Base-by-base conservation (phyloP, 2,888 invertebrate genomes). In the Dasysyrphus tricinctus region DNA sequence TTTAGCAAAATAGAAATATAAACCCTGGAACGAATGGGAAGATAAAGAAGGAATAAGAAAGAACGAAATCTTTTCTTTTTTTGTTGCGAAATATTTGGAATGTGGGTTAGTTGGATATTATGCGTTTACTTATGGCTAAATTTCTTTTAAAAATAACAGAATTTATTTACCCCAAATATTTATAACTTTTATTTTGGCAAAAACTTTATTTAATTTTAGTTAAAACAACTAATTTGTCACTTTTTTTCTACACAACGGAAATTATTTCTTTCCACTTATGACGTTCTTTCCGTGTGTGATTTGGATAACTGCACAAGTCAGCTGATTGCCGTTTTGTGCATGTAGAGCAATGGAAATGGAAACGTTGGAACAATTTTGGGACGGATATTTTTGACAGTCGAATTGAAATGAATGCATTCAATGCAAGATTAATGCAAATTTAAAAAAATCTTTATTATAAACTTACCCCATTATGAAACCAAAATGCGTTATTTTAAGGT, bases 31-130 rank as follows among this genome's bases (percentile, higher is more conserved):
- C 86, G 78, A 82, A 86, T 79, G 86, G 86, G 79, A 86, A 56
- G n/a, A 61, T 57, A 59, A 79, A 86, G 72, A 65, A 14, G 34
- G 42, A 86, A 78, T 47, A 39, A 44, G 11, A 11, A 16, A 47
- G 34, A 78, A 78, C 32, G 73, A 74, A 80, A 74, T 63, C 47
- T 70, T 81, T 78, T 82, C 39, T n/a, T 32, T 72, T 76, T 86
- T 82, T 82, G 78, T 86, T 86, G 86, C 86, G 86, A 86, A 82
- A 86, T 86, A 82, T 19, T 86, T 79, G 74, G 67, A 86, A 86
- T 86, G 75, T 86, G 86, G 86, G 86, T 86, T 86, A 82, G 79
- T 86, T 82, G 81, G 77, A 67, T 72, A 86, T 82, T 79, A 82
- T 61, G 69, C 19, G 44, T 24, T 39, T n/a, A 51, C 65, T 77